These are phyloP conservation scores for Acanthis flammea DNA, from an alignment of 2,797 vertebrate species.

Conservation along the genomic window DNA sequence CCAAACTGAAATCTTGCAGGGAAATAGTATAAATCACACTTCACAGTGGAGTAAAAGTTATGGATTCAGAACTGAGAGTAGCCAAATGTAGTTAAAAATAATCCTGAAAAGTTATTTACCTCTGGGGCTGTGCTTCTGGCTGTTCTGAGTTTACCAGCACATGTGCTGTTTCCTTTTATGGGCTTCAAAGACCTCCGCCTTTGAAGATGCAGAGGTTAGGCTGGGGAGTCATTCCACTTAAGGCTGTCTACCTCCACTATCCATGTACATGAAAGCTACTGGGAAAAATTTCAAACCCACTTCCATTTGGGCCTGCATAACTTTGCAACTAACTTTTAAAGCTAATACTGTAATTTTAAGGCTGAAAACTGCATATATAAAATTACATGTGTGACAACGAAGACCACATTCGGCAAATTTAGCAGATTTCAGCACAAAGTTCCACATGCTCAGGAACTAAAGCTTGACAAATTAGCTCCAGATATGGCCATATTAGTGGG, in stretches of 20 bases:
- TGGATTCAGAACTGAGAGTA: not conserved
- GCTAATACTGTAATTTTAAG: conserved; percentile 17
- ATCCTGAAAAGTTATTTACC: conserved; percentile 16
- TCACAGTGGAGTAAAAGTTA: not conserved
- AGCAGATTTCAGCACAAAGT: conserved; percentile 17
- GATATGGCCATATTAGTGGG: not conserved
- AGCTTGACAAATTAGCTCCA: conserved; percentile 37
- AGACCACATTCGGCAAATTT: not conserved
- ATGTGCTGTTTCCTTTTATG: conserved; percentile 9
- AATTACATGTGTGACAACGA: not conserved
- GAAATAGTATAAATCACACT: not conserved
- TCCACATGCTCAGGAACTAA: not conserved
- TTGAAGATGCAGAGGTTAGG: conserved; percentile 7
- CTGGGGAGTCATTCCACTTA: conserved; percentile 5
- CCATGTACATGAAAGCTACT: not conserved
- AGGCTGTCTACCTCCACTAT: not conserved
- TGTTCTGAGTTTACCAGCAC: not conserved
- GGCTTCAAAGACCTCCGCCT: conserved; percentile 1
- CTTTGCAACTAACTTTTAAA: conserved; percentile 9
- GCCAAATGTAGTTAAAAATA: conserved; percentile 21
- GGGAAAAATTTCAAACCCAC: conserved; percentile 19
- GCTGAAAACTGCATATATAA: not conserved
- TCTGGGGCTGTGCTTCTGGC: not conserved
- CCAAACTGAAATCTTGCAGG: not conserved
- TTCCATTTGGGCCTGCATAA: not conserved